Evolutionary conservation across 2,113 vertebrate genomes (phyloP).

Genomic region (Lethenteron reissneri): DNA sequence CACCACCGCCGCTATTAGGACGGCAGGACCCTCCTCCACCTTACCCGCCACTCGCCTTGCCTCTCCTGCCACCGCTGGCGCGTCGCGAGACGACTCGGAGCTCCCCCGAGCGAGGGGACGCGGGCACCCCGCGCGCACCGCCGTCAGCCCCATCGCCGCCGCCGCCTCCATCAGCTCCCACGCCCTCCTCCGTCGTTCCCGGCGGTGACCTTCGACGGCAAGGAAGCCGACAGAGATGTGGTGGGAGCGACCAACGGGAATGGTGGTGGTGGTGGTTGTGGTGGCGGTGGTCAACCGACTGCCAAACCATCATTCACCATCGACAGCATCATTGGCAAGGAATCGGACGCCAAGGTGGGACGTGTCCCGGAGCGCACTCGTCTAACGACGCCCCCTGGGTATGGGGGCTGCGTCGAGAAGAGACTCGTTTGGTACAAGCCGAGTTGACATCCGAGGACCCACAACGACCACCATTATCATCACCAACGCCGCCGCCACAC

Average conservation of each 20-base stretch:
- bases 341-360: too few species aligned
- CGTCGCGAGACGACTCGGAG: neutral
- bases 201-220: constrained; percentile 9
- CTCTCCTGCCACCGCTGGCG: constrained; percentile 6
- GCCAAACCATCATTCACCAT: constrained; percentile 33
- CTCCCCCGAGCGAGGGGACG: neutral
- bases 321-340: constrained; percentile 36
- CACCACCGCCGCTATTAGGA: too few species aligned
- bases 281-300: constrained; percentile 15
- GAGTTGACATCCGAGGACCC: too few species aligned
- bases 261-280: too few species aligned
- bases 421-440: too few species aligned
- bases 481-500: too few species aligned
- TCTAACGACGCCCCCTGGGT: too few species aligned
- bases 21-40: too few species aligned
- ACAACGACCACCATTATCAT: too few species aligned
- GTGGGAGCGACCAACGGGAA: constrained; percentile 9
- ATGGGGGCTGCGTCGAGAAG: too few species aligned
- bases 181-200: neutral
- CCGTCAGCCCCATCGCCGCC: neutral
- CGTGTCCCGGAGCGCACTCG: too few species aligned
- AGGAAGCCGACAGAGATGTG: constrained; percentile 16
- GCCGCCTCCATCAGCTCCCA: neutral
- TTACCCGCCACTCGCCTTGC: constrained; percentile 16
- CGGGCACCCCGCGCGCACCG: fast-evolving